phyloP scores from a whole-genome alignment of 2,113 vertebrate genomes.

The Otus sunia region DNA sequence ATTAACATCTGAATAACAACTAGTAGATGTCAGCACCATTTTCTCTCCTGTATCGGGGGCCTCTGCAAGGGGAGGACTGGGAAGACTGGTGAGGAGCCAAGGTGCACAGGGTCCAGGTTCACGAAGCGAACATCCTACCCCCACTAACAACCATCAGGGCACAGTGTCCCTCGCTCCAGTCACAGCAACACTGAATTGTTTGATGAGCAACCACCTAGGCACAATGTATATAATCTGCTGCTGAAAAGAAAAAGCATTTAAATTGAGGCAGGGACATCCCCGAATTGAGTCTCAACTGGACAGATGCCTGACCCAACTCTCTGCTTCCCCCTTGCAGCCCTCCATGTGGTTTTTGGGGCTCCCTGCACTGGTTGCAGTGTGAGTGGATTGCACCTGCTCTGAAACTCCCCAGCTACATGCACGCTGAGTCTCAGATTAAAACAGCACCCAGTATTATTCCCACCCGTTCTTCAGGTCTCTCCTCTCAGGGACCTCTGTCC shows the following conservation, averaged over 20 bases:
- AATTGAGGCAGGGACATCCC: neutral
- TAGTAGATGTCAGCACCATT: neutral
- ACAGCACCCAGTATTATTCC: neutral
- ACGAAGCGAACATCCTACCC: fast-evolving
- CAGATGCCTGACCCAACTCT: fast-evolving
- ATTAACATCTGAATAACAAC: neutral
- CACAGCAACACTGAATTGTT: fast-evolving
- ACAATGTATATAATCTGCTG: fast-evolving
- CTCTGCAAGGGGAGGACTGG: neutral
- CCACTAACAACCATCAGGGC: too few relatives aligned
- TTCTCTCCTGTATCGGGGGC: fast-evolving
- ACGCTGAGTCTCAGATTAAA: neutral
- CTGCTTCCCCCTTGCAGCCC: neutral
- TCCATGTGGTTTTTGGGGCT: neutral
- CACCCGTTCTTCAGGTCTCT: neutral
- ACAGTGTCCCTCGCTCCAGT: fast-evolving
- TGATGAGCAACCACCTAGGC: too few relatives aligned
- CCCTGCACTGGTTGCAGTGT: too few relatives aligned
- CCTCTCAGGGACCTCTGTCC: neutral
- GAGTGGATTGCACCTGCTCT: too few relatives aligned
- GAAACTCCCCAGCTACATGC: neutral
- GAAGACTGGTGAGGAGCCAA: fast-evolving
- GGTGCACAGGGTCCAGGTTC: fast-evolving
- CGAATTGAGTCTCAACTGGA: too few relatives aligned
- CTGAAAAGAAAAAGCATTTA: neutral